These are phyloP conservation scores for Porites lutea DNA, from an alignment of 64 coral and sea anemone genomes.

Conservation along the genomic window DNA sequence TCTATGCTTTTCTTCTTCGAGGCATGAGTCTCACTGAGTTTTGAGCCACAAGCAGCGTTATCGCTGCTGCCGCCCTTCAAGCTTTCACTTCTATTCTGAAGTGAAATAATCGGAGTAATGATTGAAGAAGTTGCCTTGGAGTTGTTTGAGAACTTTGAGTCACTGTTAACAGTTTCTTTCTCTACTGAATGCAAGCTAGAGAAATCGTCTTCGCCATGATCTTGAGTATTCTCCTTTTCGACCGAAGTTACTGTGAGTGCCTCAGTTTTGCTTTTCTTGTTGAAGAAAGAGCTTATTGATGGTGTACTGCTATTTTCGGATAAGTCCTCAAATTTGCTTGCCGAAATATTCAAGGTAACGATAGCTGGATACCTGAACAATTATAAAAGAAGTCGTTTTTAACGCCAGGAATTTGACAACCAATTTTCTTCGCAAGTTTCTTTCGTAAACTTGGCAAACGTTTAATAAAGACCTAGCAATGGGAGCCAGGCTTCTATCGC, in stretches of 20 bases:
- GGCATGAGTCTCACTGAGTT: not conserved
- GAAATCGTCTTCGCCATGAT: not conserved
- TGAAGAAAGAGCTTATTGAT: constrained; percentile 87
- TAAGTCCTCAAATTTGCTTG: constrained; percentile 90
- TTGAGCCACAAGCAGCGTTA: not conserved
- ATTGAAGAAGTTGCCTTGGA: not conserved
- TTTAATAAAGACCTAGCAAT: no score
- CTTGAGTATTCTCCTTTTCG: no score
- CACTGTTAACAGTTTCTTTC: not conserved
- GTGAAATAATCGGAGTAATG: not conserved
- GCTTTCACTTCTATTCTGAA: not conserved
- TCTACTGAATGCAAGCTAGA: not conserved
- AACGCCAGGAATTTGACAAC: not conserved
- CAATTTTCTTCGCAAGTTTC: not conserved
- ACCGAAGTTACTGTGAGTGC: not conserved
- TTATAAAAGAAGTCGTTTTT: not conserved
- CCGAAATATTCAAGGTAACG: constrained; percentile 63
- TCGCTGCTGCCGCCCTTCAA: not conserved
- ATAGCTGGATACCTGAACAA: constrained; percentile 85
- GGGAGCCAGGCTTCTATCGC: no score
- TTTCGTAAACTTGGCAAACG: no score
- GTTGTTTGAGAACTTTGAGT: not conserved
- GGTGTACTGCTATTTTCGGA: constrained; percentile 31
- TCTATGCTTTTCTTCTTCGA: constrained; percentile 9
- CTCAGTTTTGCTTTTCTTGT: constrained; percentile 22